Percentiles rank a stretch among this genome's conserved stretches.
These are phyloP conservation scores for Plebejus argus DNA, from an alignment of 2,888 invertebrate genomes.

Conservation along the genomic window DNA sequence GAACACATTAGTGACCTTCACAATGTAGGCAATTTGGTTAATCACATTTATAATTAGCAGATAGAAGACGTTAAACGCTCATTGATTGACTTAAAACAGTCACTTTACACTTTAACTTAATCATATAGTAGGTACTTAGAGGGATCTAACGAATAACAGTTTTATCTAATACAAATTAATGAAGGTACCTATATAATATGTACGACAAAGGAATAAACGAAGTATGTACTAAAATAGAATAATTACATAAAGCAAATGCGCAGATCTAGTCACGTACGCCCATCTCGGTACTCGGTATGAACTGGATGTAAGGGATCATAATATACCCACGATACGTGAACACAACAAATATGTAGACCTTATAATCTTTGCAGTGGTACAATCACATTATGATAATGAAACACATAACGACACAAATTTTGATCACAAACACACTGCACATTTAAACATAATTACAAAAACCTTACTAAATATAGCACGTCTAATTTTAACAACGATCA, in stretches of 20 bases:
- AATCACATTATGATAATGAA: neutral
- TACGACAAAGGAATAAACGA: neutral
- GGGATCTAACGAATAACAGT: neutral
- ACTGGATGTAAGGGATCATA: neutral
- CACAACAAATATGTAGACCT: neutral
- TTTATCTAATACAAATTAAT: neutral
- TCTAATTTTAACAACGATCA: neutral
- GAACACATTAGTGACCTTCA: neutral
- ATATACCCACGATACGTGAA: neutral
- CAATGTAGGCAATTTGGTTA: neutral
- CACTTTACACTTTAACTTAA: neutral
- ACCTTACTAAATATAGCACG: neutral
- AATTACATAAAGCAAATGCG: neutral
- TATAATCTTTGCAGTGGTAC: neutral
- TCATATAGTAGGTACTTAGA: neutral
- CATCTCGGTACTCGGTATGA: neutral
- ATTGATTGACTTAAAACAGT: neutral
- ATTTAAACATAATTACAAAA: neutral
- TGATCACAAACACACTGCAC: neutral
- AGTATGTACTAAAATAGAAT: neutral
- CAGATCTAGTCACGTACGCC: conserved; percentile 1
- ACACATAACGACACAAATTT: neutral
- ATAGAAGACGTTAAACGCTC: neutral
- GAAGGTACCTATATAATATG: neutral
- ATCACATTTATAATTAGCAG: neutral